phyloP scores from a whole-genome alignment of 2,888 invertebrate genomes.

The Acleris literana region DNA sequence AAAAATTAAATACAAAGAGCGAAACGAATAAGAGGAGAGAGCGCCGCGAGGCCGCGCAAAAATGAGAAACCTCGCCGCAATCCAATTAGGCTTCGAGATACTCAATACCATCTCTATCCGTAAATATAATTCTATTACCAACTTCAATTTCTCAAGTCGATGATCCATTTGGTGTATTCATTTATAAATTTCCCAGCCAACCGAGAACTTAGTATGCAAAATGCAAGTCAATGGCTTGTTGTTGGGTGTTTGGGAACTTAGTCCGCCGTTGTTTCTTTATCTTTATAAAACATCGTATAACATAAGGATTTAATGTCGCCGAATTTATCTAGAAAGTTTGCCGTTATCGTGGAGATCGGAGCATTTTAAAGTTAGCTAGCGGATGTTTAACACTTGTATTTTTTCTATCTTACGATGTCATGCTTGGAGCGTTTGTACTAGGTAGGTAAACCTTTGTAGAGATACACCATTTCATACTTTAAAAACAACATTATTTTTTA shows the following conservation, averaged over 20 bases:
- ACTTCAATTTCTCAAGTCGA: constrained; percentile 29
- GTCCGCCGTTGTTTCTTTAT: constrained; percentile 29
- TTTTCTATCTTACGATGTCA: neutral
- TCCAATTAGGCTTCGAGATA: constrained; percentile 73
- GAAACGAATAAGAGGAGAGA: constrained; percentile 49
- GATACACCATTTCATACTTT: too few species aligned
- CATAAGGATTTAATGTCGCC: constrained; percentile 32
- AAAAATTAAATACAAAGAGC: constrained; percentile 70
- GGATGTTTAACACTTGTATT: constrained; percentile 22
- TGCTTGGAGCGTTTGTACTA: neutral
- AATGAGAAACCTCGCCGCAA: constrained; percentile 64
- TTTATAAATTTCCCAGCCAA: constrained; percentile 14
- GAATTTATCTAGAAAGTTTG: constrained; percentile 32
- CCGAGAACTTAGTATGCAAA: constrained; percentile 29
- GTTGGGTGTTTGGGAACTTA: constrained; percentile 34
- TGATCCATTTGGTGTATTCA: constrained; percentile 18
- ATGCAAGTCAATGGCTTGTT: constrained; percentile 20
- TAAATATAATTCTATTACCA: constrained; percentile 56
- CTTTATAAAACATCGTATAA: constrained; percentile 35
- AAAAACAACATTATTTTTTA: too few species aligned
- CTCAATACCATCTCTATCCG: constrained; percentile 59
- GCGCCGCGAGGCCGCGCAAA: constrained; percentile 55
- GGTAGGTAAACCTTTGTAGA: too few species aligned
- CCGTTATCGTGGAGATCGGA: constrained; percentile 29
- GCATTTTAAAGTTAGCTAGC: constrained; percentile 22